A percentile compares a stretch with the other conserved stretches of the same genome.
Evolutionary conservation across 2,797 vertebrate genomes (phyloP).

Genomic region (Onychomys arenicola): DNA sequence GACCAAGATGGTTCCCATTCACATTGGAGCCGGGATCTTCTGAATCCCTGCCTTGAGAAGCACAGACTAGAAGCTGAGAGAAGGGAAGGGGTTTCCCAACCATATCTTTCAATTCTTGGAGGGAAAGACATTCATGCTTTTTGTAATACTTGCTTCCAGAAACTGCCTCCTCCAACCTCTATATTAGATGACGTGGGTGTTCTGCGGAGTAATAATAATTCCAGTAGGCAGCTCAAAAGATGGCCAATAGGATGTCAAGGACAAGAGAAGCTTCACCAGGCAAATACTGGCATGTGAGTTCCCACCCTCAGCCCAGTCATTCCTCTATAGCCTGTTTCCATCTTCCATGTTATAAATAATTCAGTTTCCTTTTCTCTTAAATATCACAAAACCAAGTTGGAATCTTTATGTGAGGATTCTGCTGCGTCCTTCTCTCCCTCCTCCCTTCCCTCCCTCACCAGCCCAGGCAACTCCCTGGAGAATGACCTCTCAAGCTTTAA

Average conservation of each 20-base stretch:
- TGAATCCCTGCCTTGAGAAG: neutral
- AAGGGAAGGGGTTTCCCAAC: neutral
- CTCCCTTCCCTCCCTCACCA: conserved; percentile 34
- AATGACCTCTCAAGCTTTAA: conserved; percentile 69
- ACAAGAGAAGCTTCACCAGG: conserved; percentile 53
- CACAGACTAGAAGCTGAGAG: too few relatives aligned
- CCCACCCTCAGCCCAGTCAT: conserved; percentile 12
- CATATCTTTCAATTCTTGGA: neutral
- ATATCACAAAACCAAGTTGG: conserved; percentile 84
- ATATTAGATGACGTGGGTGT: conserved; percentile 42
- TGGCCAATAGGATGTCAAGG: conserved; percentile 1
- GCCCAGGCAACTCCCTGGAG: conserved; percentile 72
- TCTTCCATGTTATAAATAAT: conserved; percentile 86
- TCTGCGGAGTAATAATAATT: neutral
- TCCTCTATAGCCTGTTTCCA: conserved; percentile 78
- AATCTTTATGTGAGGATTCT: conserved; percentile 79
- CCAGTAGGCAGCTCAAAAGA: conserved; percentile 49
- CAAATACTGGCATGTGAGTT: conserved; percentile 78
- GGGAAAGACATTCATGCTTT: neutral
- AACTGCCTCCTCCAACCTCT: neutral
- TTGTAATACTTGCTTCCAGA: conserved; percentile 17
- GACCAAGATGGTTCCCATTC: neutral
- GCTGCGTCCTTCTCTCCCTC: conserved; percentile 60
- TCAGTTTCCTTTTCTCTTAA: conserved; percentile 84
- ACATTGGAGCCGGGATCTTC: neutral